These are phyloP conservation scores for Pavo muticus DNA, from an alignment of 2,113 vertebrate species.

Conservation along the genomic window DNA sequence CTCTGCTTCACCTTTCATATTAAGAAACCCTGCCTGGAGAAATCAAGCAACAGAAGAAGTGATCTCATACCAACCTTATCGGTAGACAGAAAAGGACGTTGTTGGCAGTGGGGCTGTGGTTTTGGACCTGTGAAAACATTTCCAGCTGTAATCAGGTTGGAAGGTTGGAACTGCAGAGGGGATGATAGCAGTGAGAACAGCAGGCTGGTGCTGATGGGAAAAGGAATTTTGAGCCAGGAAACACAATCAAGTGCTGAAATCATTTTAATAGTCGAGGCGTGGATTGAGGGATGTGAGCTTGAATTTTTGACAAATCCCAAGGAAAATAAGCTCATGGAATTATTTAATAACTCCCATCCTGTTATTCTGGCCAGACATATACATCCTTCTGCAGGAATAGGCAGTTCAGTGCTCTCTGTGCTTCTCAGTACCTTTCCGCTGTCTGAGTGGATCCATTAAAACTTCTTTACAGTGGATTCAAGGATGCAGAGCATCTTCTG, in stretches of 20 bases:
- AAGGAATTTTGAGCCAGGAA: not conserved
- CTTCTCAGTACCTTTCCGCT: not conserved
- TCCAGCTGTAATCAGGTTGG: not conserved
- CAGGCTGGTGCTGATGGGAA: not conserved
- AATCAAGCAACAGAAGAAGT: not conserved
- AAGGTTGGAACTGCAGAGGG: not conserved
- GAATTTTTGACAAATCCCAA: not conserved
- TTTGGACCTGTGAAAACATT: not conserved
- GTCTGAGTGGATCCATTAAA: not conserved
- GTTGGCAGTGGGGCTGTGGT: not conserved
- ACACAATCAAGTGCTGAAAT: not conserved
- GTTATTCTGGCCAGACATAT: not conserved
- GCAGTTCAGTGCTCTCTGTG: not conserved
- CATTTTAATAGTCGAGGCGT: not conserved
- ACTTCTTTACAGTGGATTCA: not conserved
- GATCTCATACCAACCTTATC: not conserved
- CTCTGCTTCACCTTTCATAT: not conserved
- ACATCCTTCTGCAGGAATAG: not conserved
- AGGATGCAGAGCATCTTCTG: rapidly evolving
- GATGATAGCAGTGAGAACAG: not conserved
- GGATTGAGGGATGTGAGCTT: not conserved
- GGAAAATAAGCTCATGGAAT: not conserved
- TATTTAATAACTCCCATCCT: not conserved
- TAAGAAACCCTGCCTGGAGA: not conserved
- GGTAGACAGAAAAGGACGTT: not conserved